phyloP scores from a whole-genome alignment of 2,888 invertebrate species.

The Troilus luridus region DNA sequence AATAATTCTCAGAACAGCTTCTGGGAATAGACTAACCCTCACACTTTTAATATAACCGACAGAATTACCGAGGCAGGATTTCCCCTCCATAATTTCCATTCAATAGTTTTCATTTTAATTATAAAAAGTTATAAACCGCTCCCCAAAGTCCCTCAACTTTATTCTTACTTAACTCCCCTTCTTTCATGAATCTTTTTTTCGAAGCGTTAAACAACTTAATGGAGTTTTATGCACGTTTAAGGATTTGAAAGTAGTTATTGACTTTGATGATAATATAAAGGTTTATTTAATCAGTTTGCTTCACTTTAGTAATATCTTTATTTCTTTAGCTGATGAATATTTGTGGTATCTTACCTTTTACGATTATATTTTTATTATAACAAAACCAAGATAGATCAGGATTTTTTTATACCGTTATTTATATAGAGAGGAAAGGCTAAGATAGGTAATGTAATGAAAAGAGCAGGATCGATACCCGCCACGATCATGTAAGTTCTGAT shows the following conservation, averaged over 20 bases:
- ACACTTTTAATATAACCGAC: background rate
- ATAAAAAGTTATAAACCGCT: background rate
- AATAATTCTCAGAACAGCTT: background rate
- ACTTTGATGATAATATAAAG: background rate
- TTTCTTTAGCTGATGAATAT: background rate
- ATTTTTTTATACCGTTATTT: too few species aligned
- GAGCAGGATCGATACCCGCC: background rate
- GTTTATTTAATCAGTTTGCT: background rate
- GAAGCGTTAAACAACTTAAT: background rate
- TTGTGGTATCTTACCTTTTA: background rate
- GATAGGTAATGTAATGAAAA: background rate
- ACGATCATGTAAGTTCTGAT: background rate
- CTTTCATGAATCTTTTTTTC: background rate
- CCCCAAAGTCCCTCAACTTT: background rate
- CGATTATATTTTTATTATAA: background rate
- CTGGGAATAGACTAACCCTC: background rate
- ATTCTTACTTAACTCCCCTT: background rate
- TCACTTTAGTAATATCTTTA: background rate
- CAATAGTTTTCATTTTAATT: background rate
- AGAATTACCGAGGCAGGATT: background rate
- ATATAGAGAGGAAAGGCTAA: background rate
- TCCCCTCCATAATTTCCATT: background rate
- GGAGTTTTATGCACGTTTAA: background rate
- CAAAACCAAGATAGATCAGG: too few species aligned
- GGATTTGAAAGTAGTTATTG: background rate